A percentile compares a stretch with the other conserved stretches of the same genome.
Evolutionary conservation across 1,140 invertebrate species (phyloP).

Genomic region (Calliphora vicina): DNA sequence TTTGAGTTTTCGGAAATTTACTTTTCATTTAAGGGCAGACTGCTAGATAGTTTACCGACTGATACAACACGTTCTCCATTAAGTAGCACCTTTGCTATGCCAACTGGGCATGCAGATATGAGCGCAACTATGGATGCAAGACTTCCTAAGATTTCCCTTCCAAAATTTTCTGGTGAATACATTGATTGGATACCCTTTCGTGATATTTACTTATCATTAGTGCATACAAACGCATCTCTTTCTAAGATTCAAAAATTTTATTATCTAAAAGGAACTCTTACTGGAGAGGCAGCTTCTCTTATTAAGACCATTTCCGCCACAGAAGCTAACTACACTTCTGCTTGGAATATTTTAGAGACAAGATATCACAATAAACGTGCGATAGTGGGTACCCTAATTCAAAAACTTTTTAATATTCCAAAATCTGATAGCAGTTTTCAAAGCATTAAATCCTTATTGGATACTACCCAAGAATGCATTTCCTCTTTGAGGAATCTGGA

Average conservation of each 20-base stretch:
- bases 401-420: conserved; percentile 3
- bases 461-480: neutral
- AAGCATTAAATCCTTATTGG: too few relatives aligned
- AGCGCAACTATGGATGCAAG: neutral
- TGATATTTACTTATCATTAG: conserved; percentile 15
- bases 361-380: conserved; percentile 22
- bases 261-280: neutral
- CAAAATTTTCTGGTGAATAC: conserved; percentile 29
- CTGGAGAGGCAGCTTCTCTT: neutral
- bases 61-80: neutral
- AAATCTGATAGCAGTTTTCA: conserved; percentile 2
- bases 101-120: neutral
- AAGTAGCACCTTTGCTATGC: neutral
- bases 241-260: conserved; percentile 33
- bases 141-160: conserved; percentile 4
- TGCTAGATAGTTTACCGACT: neutral
- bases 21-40: neutral
- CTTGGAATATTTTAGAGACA: conserved; percentile 6
- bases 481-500: neutral
- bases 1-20: neutral
- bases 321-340: conserved; percentile 20
- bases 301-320: conserved; percentile 24
- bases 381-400: neutral
- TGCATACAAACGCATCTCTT: conserved; percentile 24
- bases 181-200: conserved; percentile 21